phyloP scores from a whole-genome alignment of 2,888 invertebrate species.

The Morpho helenor region DNA sequence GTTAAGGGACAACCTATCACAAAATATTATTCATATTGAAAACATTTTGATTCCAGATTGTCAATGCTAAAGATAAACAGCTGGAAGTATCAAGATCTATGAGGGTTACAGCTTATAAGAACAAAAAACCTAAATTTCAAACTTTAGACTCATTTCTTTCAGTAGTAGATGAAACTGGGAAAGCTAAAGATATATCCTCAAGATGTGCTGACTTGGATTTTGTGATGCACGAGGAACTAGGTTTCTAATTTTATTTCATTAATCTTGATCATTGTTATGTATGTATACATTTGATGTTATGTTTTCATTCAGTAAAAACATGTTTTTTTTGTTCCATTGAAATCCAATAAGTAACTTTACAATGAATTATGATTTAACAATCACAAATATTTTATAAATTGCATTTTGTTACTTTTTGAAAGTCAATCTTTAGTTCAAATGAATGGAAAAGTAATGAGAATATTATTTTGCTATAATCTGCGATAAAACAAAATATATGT shows the following conservation, averaged over 20 bases:
- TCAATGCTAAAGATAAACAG: constrained; percentile 78
- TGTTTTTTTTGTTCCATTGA: too few relatives aligned
- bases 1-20: too few relatives aligned
- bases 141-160: constrained; percentile 84
- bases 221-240: constrained; percentile 83
- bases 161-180: constrained; percentile 65
- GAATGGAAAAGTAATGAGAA: too few relatives aligned
- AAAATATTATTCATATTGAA: background rate
- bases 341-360: too few relatives aligned
- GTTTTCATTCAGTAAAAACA: too few relatives aligned
- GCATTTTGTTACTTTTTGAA: too few relatives aligned
- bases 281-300: too few relatives aligned
- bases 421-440: too few relatives aligned
- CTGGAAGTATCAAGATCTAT: constrained; percentile 83
- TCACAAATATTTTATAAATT: too few relatives aligned
- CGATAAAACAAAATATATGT: too few relatives aligned
- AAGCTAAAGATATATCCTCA: constrained; percentile 79
- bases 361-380: too few relatives aligned
- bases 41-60: constrained; percentile 60
- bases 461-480: too few relatives aligned
- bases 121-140: constrained; percentile 79
- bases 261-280: background rate
- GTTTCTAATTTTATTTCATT: constrained; percentile 37
- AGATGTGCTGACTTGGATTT: constrained; percentile 86
- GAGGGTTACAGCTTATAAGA: constrained; percentile 78